phyloP scores from a whole-genome alignment of 2,888 invertebrate genomes.

The Rhamnusium bicolor region DNA sequence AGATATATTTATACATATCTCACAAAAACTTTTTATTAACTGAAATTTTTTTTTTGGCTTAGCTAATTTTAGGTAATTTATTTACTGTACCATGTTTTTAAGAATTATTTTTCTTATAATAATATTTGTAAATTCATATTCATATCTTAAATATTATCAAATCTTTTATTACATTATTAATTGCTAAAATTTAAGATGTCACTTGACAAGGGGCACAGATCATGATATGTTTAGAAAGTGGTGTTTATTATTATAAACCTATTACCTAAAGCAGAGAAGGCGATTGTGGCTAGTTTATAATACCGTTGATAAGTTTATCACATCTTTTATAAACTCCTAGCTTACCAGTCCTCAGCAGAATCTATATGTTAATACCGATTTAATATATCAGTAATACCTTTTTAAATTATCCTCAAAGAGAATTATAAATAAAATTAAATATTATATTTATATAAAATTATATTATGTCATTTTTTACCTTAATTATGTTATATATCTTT shows the following conservation, averaged over 20 bases:
- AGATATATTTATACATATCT: no score
- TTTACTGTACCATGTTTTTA: constrained; percentile 41
- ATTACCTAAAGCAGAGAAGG: constrained; percentile 74
- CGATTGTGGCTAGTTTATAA: constrained; percentile 72
- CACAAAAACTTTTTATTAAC: no score
- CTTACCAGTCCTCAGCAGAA: constrained; percentile 47
- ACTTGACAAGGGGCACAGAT: constrained; percentile 84
- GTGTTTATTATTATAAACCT: constrained; percentile 76
- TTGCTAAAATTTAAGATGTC: constrained; percentile 74
- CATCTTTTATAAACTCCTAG: constrained; percentile 62
- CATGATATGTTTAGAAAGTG: constrained; percentile 86
- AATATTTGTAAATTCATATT: constrained; percentile 70
- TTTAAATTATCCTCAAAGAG: not conserved
- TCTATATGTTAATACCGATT: not conserved
- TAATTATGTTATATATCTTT: no score
- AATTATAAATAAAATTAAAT: no score
- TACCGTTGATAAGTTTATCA: constrained; percentile 70
- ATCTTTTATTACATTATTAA: constrained; percentile 70
- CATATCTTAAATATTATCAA: constrained; percentile 71
- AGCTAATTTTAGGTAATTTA: constrained; percentile 27
- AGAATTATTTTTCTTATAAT: constrained; percentile 55
- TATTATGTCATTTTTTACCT: no score
- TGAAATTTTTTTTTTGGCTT: not conserved
- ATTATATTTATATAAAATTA: no score
- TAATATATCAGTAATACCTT: no score